Conservation (phyloP, 2,888 invertebrate species). For the Trissoscelio sp. region DNA sequence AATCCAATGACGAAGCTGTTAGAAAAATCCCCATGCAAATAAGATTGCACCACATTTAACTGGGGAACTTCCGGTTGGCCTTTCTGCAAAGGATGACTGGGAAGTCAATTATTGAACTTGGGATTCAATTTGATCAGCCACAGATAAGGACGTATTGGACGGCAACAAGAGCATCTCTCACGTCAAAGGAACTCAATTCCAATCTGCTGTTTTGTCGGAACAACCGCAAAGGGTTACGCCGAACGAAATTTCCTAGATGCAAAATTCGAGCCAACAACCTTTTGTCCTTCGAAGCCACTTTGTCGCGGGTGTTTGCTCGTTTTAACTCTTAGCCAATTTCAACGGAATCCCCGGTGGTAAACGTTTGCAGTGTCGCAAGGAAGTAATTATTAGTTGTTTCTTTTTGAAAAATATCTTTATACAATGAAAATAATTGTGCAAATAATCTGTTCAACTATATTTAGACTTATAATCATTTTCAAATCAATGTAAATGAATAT, state of each 20-base stretch:
- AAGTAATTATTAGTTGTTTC: too few species aligned
- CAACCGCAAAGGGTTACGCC: slow-evolving; percentile 27
- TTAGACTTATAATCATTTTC: too few species aligned
- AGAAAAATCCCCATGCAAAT: background rate
- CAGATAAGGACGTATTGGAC: slow-evolving; percentile 16
- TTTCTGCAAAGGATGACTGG: slow-evolving; percentile 10
- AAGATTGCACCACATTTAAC: slow-evolving; percentile 10
- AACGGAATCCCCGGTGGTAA: too few species aligned
- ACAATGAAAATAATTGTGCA: too few species aligned
- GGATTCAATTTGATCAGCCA: slow-evolving; percentile 37
- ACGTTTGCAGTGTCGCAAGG: too few species aligned
- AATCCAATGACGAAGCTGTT: too few species aligned
- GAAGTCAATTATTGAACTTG: slow-evolving; percentile 48
- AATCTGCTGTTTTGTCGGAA: slow-evolving; percentile 31
- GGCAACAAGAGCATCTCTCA: background rate
- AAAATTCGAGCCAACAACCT: slow-evolving; percentile 35
- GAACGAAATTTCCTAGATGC: slow-evolving; percentile 29
- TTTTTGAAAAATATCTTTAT: too few species aligned
- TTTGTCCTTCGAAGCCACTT: slow-evolving; percentile 29
- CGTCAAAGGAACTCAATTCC: slow-evolving; percentile 35
- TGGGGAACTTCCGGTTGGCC: slow-evolving; percentile 6
- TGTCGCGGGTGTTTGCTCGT: slow-evolving; percentile 21
- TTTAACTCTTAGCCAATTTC: slow-evolving; percentile 11
- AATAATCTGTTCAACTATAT: too few species aligned
- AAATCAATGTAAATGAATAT: too few species aligned